Evolutionary conservation across 2,797 vertebrate genomes (phyloP), one percentile per base, ranked within the genome.

Genomic region (Xerus rutilus): DNA sequence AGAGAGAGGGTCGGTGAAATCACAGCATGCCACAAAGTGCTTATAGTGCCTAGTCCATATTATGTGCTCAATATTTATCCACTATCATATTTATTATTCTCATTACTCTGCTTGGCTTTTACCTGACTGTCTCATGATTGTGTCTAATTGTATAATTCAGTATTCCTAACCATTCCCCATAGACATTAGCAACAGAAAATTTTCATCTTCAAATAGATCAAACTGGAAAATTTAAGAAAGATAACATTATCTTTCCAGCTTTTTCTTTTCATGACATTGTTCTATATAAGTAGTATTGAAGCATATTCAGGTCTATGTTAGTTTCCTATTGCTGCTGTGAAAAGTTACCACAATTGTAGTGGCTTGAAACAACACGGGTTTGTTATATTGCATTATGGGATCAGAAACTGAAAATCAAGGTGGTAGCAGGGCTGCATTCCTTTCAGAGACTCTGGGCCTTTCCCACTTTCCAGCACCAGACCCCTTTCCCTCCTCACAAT

Each of bases 251-350:
- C 62, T 73, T 89, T 78, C 30, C 62, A 77, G 74, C 45, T 67
- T 90, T 90, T 92, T 59, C 65, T 94, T 97, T 92, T 69, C 70
- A 57, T 93, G 45, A 12, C 39, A 10, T 85, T 35, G 39, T 18
- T 79, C 45, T 59, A 32, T 79, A 52, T 5, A 77, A 39, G 62
- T 86, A 1, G 11, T 32, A 84, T 1, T 74, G 52, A 94, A 89
- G 32, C 43, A 86, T 69, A 45, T 89, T 92, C 54, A 77, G 15
- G 47, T 84, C 72, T 94, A 23, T 23, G 70, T 92, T 91, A 88
- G 72, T 72, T 73, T 96, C 10, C 67, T 28, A 52, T 47, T 43
- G 30, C 5, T 93, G 59, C 11, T 96, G 35, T 52, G 14, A 94
- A 92, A 92, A 86, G 67, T 52, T 43, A n/a, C n/a, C 13, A 47